Evolutionary conservation across 2,797 vertebrate species (phyloP).

Genomic region (Mycteria americana): DNA sequence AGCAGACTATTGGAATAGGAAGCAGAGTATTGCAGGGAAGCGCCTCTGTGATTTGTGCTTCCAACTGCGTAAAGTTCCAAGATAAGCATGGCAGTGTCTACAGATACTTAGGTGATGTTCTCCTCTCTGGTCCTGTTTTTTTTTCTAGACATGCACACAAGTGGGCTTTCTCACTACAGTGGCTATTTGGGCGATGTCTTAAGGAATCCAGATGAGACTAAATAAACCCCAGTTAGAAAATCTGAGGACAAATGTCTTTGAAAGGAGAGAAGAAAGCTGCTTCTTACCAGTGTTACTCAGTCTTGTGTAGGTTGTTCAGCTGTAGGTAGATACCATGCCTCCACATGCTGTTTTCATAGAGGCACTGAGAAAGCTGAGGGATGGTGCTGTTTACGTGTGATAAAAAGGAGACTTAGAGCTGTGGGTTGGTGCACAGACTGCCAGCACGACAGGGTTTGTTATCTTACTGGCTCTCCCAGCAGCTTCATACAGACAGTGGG

Average conservation of each 20-base stretch:
- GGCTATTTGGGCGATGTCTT: not conserved
- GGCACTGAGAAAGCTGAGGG: constrained; percentile 30
- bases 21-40: not conserved
- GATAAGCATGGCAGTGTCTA: rapidly evolving
- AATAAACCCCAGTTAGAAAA: not conserved
- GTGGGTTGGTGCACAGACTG: constrained; percentile 23
- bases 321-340: constrained; percentile 32
- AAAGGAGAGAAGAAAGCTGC: not conserved
- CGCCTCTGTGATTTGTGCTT: not conserved
- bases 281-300: constrained; percentile 1
- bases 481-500: not conserved
- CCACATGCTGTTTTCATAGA: constrained; percentile 40
- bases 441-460: not conserved
- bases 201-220: not conserved
- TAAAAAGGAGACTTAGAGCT: constrained; percentile 9
- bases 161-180: not conserved
- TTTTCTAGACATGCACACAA: not conserved
- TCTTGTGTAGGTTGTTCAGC: constrained; percentile 27
- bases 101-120: not conserved
- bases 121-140: not conserved
- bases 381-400: constrained; percentile 35
- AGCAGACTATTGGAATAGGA: not conserved
- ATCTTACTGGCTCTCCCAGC: not conserved
- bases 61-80: not conserved
- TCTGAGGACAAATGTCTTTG: not conserved